These are phyloP conservation scores for Petromus typicus DNA, from an alignment of 2,113 vertebrate species.

Conservation along the genomic window DNA sequence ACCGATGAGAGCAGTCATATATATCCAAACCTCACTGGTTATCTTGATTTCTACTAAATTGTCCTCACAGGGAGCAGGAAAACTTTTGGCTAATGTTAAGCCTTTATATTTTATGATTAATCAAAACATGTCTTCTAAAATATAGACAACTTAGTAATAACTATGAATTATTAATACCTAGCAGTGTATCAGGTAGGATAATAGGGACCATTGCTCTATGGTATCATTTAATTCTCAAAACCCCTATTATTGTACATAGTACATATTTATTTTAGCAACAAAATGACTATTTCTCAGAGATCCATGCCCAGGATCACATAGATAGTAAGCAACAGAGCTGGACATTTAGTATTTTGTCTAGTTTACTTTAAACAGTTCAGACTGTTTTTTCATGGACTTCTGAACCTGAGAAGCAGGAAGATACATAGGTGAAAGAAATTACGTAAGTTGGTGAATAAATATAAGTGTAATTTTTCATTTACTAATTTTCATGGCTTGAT, in stretches of 20 bases:
- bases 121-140: neutral
- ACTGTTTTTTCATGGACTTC: neutral
- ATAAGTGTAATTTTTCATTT: neutral
- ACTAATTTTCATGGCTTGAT: neutral
- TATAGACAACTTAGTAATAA: neutral
- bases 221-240: constrained; percentile 10
- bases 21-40: neutral
- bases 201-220: neutral
- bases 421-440: neutral
- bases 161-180: neutral
- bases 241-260: neutral
- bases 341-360: neutral
- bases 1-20: neutral
- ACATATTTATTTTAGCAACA: neutral
- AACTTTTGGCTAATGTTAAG: neutral
- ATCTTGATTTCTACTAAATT: neutral
- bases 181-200: neutral
- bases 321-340: neutral
- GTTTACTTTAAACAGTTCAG: neutral
- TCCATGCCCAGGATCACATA: neutral
- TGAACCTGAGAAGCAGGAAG: neutral
- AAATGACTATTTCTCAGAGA: neutral
- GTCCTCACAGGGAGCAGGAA: neutral
- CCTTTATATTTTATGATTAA: neutral
- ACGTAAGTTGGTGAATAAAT: neutral